These are phyloP conservation scores for Aegithalos caudatus DNA, from an alignment of 2,113 vertebrate genomes.

Conservation along the genomic window DNA sequence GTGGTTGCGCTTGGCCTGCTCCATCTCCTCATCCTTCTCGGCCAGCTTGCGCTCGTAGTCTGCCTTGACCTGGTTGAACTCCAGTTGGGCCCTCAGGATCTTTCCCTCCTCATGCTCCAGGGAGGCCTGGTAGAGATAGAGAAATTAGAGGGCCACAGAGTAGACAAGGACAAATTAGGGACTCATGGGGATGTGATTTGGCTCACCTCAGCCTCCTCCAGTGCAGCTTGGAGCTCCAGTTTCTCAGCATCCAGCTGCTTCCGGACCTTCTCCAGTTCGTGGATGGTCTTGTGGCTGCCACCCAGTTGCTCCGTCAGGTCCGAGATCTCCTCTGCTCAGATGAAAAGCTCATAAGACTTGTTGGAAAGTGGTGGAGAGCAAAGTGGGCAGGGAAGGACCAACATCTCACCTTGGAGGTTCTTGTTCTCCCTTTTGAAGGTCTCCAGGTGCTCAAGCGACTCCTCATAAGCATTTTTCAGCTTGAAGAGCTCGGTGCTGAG, in stretches of 20 bases:
- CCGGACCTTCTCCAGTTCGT: conserved; percentile 86
- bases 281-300: conserved; percentile 80
- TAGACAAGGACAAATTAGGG: background rate
- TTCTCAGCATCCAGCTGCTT: conserved; percentile 90
- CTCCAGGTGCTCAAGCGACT: conserved; percentile 85
- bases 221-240: conserved; percentile 82
- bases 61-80: conserved; percentile 87
- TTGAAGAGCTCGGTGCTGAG: conserved; percentile 93
- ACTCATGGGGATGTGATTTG: background rate
- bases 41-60: conserved; percentile 87
- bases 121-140: conserved; percentile 70
- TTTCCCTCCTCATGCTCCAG: conserved; percentile 92
- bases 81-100: conserved; percentile 89
- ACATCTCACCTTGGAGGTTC: conserved; percentile 72
- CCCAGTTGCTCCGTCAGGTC: conserved; percentile 90
- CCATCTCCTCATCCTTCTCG: conserved; percentile 93
- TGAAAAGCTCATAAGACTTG: rapidly evolving
- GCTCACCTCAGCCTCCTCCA: conserved; percentile 88
- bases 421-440: conserved; percentile 78
- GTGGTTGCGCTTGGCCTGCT: conserved; percentile 88
- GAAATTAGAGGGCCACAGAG: background rate
- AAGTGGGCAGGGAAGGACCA: rapidly evolving
- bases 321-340: conserved; percentile 80
- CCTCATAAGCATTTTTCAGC: conserved; percentile 90
- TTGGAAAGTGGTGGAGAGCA: rapidly evolving